These are phyloP conservation scores for Drosophila neocordata DNA, from an alignment of 1,140 invertebrate species.

Conservation along the genomic window DNA sequence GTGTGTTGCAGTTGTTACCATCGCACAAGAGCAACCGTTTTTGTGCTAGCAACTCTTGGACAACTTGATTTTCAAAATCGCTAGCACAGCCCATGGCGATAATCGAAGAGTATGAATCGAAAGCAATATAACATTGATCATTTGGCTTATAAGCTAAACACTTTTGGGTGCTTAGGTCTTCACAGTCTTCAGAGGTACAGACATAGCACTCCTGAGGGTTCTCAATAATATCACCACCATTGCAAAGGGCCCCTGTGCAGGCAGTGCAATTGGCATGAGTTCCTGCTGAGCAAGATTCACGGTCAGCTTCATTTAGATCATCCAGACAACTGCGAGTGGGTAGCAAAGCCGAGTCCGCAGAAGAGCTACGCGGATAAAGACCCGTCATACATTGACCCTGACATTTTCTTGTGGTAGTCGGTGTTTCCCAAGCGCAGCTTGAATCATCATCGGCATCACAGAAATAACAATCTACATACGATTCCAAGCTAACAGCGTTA, in stretches of 20 bases:
- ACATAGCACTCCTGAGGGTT: slow-evolving; percentile 55
- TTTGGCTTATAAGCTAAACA: slow-evolving; percentile 58
- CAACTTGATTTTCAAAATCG: slow-evolving; percentile 60
- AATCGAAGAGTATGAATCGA: slow-evolving; percentile 31
- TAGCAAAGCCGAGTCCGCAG: slow-evolving; percentile 59
- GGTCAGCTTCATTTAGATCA: slow-evolving; percentile 62
- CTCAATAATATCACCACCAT: slow-evolving; percentile 40
- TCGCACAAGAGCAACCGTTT: slow-evolving; percentile 56
- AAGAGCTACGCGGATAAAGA: slow-evolving; percentile 69
- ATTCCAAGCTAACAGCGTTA: slow-evolving; percentile 36
- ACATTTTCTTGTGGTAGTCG: slow-evolving; percentile 53
- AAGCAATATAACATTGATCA: slow-evolving; percentile 68
- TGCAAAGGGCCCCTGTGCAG: slow-evolving; percentile 56
- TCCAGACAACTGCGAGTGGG: slow-evolving; percentile 69
- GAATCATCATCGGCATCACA: slow-evolving; percentile 59
- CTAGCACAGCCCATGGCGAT: slow-evolving; percentile 70
- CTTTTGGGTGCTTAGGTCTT: slow-evolving; percentile 6
- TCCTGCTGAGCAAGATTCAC: slow-evolving; percentile 46
- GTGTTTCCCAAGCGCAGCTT: slow-evolving; percentile 40
- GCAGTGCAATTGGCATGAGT: slow-evolving; percentile 46
- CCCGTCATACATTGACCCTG: slow-evolving; percentile 68
- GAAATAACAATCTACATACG: slow-evolving; percentile 67
- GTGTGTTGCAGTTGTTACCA: slow-evolving; percentile 59
- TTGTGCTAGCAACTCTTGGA: slow-evolving; percentile 59
- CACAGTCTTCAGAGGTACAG: slow-evolving; percentile 44